These are phyloP conservation scores for Philereme transversata DNA, from an alignment of 2,888 invertebrate genomes.

Conservation along the genomic window DNA sequence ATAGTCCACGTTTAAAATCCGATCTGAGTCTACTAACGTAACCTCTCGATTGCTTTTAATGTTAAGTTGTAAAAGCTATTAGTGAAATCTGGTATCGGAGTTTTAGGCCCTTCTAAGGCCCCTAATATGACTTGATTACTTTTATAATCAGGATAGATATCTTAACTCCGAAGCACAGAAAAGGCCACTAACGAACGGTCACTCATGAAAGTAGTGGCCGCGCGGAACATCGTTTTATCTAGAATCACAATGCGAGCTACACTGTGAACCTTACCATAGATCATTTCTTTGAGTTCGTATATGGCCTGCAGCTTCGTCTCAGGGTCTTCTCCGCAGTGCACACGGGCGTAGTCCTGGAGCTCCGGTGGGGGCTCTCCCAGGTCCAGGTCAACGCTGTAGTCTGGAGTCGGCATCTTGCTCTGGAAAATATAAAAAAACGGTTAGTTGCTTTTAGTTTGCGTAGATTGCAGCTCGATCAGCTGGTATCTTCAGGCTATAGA, in stretches of 20 bases:
- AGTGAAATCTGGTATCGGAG: too few species aligned
- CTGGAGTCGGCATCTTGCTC: slow-evolving; percentile 77
- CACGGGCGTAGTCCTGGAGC: slow-evolving; percentile 86
- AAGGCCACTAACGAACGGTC: too few species aligned
- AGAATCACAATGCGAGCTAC: neutral
- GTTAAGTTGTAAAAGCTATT: too few species aligned
- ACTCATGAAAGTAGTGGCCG: too few species aligned
- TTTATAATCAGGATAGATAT: too few species aligned
- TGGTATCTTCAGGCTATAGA: neutral
- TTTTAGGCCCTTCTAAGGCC: too few species aligned
- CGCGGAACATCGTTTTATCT: too few species aligned
- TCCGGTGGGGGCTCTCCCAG: slow-evolving; percentile 87
- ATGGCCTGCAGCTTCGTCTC: slow-evolving; percentile 87
- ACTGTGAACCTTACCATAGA: slow-evolving; percentile 83
- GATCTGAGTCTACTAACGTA: too few species aligned
- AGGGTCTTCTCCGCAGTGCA: slow-evolving; percentile 88
- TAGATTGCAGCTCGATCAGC: neutral
- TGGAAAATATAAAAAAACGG: slow-evolving; percentile 37
- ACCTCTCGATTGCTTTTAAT: too few species aligned
- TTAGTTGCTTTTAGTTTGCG: neutral
- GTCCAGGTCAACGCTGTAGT: slow-evolving; percentile 85
- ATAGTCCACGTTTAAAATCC: too few species aligned
- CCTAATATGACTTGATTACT: too few species aligned
- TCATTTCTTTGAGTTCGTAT: slow-evolving; percentile 89
- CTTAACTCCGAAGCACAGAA: too few species aligned